Percentiles rank a stretch among this genome's conserved stretches.
Evolutionary conservation across 1,140 invertebrate genomes (phyloP).

Genomic region (Telenomus remus): DNA sequence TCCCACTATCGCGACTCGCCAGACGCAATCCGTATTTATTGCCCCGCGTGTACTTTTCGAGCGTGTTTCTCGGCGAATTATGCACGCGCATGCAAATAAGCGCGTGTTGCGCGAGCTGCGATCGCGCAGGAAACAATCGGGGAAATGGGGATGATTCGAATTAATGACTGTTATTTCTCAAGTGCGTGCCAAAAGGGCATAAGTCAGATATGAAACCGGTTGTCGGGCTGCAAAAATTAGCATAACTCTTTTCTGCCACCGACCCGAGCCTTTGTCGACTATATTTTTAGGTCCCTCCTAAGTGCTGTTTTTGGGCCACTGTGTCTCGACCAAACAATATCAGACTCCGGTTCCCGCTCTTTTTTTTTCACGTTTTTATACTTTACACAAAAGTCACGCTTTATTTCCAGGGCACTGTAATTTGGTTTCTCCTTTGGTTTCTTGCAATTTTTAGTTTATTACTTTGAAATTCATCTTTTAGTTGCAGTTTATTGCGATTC

Average conservation of each 20-base stretch:
- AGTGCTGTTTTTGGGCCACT: no score
- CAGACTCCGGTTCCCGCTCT: no score
- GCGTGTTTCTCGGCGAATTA: conserved; percentile 29
- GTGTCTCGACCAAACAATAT: no score
- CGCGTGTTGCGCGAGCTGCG: conserved; percentile 3
- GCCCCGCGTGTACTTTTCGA: conserved; percentile 16
- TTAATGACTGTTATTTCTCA: conserved; percentile 30
- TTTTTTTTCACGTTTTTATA: no score
- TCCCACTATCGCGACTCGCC: conserved; percentile 27
- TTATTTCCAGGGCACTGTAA: no score
- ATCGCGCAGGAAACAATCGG: conserved; percentile 21
- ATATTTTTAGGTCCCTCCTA: no score
- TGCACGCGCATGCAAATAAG: conserved; percentile 28
- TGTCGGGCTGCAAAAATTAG: conserved; percentile 4
- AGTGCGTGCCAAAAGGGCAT: conserved; percentile 30
- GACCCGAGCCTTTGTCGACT: no score
- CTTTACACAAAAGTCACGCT: no score
- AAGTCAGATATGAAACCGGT: conserved; percentile 26
- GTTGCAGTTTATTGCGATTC: no score
- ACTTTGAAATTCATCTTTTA: no score
- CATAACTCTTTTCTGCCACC: conserved; percentile 3
- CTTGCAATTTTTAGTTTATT: no score
- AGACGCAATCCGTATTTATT: conserved; percentile 28
- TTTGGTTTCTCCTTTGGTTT: no score
- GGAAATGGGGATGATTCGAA: conserved; percentile 33